Conservation (phyloP, 23 tunicate genomes). For the Ascidia mentula region DNA sequence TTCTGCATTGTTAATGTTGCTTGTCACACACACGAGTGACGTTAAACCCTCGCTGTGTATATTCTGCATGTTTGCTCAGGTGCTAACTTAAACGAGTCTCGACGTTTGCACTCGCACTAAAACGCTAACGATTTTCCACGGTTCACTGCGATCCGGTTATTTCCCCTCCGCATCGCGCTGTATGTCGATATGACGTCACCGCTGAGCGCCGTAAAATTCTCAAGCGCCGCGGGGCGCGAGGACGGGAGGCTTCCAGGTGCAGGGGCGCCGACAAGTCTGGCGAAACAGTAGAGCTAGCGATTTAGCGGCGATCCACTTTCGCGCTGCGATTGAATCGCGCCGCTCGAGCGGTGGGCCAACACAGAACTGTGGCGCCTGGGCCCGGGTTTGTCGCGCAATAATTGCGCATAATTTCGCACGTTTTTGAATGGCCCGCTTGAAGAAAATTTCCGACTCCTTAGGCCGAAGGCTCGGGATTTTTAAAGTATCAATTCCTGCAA, state of each 20-base stretch:
- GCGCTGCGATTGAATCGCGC: background rate
- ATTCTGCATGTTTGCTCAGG: no score
- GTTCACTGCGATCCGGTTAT: background rate
- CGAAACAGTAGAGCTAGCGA: background rate
- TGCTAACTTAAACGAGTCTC: no score
- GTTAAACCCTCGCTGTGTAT: no score
- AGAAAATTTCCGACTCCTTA: background rate
- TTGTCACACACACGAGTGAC: no score
- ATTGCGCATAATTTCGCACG: background rate
- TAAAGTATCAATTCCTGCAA: no score
- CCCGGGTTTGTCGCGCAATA: background rate
- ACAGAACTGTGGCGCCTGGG: background rate
- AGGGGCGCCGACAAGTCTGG: conserved; percentile 9
- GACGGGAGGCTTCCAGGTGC: background rate
- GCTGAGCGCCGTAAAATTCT: background rate
- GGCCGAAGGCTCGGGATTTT: no score
- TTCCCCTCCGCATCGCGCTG: background rate
- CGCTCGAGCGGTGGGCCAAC: background rate
- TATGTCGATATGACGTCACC: background rate
- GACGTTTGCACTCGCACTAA: no score
- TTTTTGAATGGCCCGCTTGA: background rate
- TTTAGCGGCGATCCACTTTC: background rate
- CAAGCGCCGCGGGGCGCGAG: background rate
- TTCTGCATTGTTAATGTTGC: no score
- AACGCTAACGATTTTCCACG: no score